phyloP scores from a whole-genome alignment of 2,113 vertebrate genomes.

The Stegostoma tigrinum region DNA sequence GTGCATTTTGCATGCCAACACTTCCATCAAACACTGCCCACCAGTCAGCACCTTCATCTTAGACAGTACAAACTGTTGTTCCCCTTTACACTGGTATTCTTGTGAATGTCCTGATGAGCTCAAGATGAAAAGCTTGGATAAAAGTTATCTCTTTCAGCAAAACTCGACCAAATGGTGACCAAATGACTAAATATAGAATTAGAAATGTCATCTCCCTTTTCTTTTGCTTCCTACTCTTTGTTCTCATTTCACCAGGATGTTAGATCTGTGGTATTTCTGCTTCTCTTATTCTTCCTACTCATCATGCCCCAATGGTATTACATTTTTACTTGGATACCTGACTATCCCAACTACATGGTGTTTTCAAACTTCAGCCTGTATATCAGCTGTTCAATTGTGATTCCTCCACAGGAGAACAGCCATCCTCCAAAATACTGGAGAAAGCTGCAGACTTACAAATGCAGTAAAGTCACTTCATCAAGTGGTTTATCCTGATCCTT shows the following conservation, averaged over 20 bases:
- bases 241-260: neutral
- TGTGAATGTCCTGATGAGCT: too few species aligned
- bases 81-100: too few species aligned
- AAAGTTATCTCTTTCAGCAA: too few species aligned
- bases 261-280: neutral
- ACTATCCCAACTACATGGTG: neutral
- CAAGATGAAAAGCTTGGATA: too few species aligned
- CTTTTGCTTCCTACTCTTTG: neutral
- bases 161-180: too few species aligned
- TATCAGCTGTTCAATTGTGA: neutral
- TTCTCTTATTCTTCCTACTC: neutral
- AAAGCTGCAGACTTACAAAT: neutral
- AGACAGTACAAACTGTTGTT: too few species aligned
- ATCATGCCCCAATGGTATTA: neutral
- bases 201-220: neutral
- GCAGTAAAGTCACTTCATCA: neutral
- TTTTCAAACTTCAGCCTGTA: neutral
- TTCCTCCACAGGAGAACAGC: neutral
- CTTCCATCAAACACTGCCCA: too few species aligned
- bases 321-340: too few species aligned
- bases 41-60: too few species aligned
- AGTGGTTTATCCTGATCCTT: neutral
- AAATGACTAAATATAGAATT: neutral
- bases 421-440: neutral
- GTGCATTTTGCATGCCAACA: too few species aligned